Conservation (phyloP, 2,888 invertebrate species). For the Ceraclea dissimilis region DNA sequence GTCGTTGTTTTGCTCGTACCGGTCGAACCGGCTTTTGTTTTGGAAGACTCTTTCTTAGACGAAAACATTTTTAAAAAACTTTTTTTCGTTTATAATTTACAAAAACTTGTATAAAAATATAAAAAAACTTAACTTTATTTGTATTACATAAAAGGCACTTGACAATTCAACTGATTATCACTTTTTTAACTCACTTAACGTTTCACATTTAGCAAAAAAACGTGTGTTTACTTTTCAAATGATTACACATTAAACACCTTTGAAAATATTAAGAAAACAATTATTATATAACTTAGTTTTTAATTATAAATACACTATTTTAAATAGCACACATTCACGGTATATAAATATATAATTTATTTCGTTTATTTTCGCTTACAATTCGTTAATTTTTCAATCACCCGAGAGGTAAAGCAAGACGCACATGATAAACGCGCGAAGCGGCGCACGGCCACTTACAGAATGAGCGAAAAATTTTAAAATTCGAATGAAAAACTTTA, state of each 20-base stretch:
- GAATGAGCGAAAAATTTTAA: slow-evolving; percentile 11
- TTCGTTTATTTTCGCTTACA: neutral
- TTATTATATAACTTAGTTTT: neutral
- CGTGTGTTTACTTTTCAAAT: neutral
- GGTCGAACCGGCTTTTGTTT: slow-evolving; percentile 3
- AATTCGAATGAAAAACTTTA: slow-evolving; percentile 2
- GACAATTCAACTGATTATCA: neutral
- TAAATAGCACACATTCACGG: neutral
- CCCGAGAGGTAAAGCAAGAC: neutral
- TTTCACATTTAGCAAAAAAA: neutral
- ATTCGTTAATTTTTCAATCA: neutral
- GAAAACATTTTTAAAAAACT: slow-evolving; percentile 3
- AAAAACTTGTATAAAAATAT: neutral
- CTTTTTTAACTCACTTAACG: neutral
- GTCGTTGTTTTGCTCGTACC: slow-evolving; percentile 36
- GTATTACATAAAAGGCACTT: neutral
- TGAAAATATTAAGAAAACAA: neutral
- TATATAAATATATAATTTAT: neutral
- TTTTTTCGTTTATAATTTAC: neutral
- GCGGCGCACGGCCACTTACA: slow-evolving; percentile 19
- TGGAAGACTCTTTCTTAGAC: slow-evolving; percentile 19
- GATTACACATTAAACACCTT: too few relatives aligned
- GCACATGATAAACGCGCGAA: slow-evolving; percentile 5
- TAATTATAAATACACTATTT: neutral
- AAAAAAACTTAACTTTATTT: neutral